Percentiles rank a stretch among this genome's conserved stretches.
phyloP scores from a whole-genome alignment of 2,888 invertebrate genomes.

The Diplazon laetatorius region DNA sequence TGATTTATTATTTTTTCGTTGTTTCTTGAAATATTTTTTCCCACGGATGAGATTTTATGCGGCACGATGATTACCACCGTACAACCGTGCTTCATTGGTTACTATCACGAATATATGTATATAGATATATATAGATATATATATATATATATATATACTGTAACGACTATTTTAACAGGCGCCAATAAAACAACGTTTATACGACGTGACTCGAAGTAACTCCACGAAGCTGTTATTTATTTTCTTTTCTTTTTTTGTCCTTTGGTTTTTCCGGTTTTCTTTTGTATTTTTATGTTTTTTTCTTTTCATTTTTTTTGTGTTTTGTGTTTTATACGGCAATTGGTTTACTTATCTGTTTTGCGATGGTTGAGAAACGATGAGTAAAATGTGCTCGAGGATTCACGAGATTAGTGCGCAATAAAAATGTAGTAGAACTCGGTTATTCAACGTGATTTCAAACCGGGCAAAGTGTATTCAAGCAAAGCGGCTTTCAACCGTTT shows the following conservation, averaged over 20 bases:
- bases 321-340: neutral
- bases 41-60: conserved; percentile 40
- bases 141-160: no score
- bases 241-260: neutral
- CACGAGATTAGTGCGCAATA: conserved; percentile 24
- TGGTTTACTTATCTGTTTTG: neutral
- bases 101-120: conserved; percentile 29
- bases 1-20: neutral
- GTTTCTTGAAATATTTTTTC: conserved; percentile 10
- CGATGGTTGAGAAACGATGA: neutral
- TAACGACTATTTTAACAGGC: conserved; percentile 26
- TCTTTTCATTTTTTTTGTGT: neutral
- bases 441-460: conserved; percentile 22
- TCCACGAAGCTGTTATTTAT: neutral
- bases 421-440: conserved; percentile 5
- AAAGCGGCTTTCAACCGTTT: no score
- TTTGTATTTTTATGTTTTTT: no score
- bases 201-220: conserved; percentile 15
- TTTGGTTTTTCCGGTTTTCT: neutral
- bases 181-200: conserved; percentile 43
- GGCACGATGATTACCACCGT: neutral
- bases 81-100: neutral
- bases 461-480: neutral
- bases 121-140: no score
- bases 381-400: conserved; percentile 5